Conservation (phyloP, 2,888 invertebrate genomes). For the Cactoblastis cactorum region DNA sequence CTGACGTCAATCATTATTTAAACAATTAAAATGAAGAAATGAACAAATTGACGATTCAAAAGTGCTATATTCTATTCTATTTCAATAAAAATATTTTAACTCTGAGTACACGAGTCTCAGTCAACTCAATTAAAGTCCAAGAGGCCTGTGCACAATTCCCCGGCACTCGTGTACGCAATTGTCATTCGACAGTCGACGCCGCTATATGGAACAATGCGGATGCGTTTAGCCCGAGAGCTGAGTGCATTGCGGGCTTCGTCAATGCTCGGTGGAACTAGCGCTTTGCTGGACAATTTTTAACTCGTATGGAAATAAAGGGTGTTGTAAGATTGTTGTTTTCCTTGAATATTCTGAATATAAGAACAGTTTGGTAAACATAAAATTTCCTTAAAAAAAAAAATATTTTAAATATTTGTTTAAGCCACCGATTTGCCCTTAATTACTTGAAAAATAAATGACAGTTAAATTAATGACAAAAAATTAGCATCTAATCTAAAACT, state of each 20-base stretch:
- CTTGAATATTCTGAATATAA: too few species aligned
- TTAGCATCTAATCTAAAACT: too few species aligned
- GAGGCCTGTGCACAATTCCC: neutral
- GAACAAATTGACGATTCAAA: too few species aligned
- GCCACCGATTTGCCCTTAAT: too few species aligned
- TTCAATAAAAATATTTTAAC: too few species aligned
- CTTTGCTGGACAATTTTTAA: neutral
- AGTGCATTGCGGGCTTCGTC: constrained; percentile 21
- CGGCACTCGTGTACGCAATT: neutral
- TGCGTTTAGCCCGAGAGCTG: constrained; percentile 42
- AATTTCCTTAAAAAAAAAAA: neutral
- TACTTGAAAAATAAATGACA: too few species aligned
- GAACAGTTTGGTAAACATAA: too few species aligned
- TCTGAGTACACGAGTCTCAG: too few species aligned
- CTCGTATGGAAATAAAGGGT: neutral
- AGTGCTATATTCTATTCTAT: too few species aligned
- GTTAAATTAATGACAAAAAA: too few species aligned
- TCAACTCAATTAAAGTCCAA: neutral
- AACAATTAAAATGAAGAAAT: too few species aligned
- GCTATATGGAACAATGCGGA: constrained; percentile 59
- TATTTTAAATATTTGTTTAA: neutral
- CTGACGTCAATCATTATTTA: too few species aligned
- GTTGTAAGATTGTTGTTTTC: neutral
- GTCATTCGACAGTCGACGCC: constrained; percentile 6
- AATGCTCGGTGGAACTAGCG: neutral